Conservation (phyloP, 2,113 vertebrate genomes). For the human region GRCh38 chr21:40660001-40660500, state of each 20-base stretch:
- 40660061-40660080: not conserved
- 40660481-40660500: not conserved
- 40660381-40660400: too few species aligned
- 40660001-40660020: rapidly evolving
- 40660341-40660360: not conserved
- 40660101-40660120: rapidly evolving
- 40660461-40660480: not conserved
- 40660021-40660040: rapidly evolving
- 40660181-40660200: not conserved
- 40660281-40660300: rapidly evolving
- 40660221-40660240: not conserved
- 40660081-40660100: too few species aligned
- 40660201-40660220: not conserved
- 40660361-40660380: not conserved
- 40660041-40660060: rapidly evolving
- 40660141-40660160: not conserved
- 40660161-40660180: not conserved
- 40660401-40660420: not conserved
- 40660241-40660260: too few species aligned
- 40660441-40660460: not conserved
- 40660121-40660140: not conserved
- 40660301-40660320: too few species aligned
- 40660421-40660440: rapidly evolving
- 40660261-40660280: not conserved
- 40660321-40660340: rapidly evolving